Evolutionary conservation across 2,888 invertebrate species (phyloP).

Genomic region (Omphaloscelis lunosa): DNA sequence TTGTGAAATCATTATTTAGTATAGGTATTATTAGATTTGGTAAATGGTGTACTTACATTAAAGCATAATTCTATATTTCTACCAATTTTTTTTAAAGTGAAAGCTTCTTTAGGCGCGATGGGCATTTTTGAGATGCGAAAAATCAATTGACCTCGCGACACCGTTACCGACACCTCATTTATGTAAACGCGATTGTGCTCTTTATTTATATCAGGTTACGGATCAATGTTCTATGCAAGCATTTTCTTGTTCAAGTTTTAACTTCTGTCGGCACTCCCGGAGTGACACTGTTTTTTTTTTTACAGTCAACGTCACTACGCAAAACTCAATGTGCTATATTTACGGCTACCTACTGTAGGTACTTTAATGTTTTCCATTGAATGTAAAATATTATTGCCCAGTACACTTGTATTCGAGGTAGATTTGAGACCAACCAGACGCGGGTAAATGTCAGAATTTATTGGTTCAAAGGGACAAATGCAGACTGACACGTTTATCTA

Average conservation of each 20-base stretch:
- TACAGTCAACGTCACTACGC: neutral
- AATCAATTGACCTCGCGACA: too few species aligned
- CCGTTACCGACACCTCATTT: too few species aligned
- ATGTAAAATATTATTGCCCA: neutral
- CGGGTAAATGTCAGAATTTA: neutral
- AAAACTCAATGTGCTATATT: neutral
- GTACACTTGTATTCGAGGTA: neutral
- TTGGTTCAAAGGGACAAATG: neutral
- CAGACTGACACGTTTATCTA: neutral
- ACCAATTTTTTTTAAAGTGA: too few species aligned
- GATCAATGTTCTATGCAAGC: too few species aligned
- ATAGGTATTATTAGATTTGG: neutral
- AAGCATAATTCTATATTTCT: neutral
- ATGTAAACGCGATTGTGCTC: too few species aligned
- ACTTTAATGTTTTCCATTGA: neutral
- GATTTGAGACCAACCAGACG: neutral
- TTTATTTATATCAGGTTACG: too few species aligned
- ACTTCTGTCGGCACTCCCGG: too few species aligned
- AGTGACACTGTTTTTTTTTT: too few species aligned
- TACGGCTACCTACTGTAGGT: neutral
- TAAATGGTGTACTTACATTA: neutral
- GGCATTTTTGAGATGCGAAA: too few species aligned
- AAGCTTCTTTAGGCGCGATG: too few species aligned
- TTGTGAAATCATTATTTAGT: neutral
- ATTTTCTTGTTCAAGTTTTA: too few species aligned